A percentile compares a stretch with the other conserved stretches of the same genome.
Conservation (phyloP, 2,888 invertebrate genomes). For the Hoplodrina ambigua region DNA sequence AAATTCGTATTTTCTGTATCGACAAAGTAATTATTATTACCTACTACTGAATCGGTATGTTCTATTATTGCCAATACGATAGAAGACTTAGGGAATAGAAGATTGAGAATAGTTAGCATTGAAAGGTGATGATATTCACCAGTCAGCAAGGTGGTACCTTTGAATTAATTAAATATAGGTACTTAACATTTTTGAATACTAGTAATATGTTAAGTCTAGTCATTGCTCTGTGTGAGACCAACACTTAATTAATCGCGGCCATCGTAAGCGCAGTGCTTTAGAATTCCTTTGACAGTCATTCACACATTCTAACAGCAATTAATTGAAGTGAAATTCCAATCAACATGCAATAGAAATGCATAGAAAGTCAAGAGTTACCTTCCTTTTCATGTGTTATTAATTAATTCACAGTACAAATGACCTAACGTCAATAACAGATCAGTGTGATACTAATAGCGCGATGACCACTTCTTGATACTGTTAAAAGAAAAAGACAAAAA, state of each 20-base stretch:
- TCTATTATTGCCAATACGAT: neutral
- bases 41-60: no score
- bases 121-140: neutral
- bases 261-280: constrained; percentile 14
- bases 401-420: constrained; percentile 57
- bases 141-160: no score
- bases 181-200: neutral
- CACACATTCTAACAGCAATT: constrained; percentile 36
- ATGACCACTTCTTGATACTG: constrained; percentile 32
- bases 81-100: neutral
- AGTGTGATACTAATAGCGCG: constrained; percentile 39
- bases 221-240: neutral
- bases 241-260: constrained; percentile 16
- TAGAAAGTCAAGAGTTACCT: constrained; percentile 41
- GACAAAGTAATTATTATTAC: no score
- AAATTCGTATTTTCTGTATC: no score
- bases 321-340: constrained; percentile 51
- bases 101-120: neutral
- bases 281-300: constrained; percentile 36
- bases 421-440: constrained; percentile 48
- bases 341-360: constrained; percentile 38
- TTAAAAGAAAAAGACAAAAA: neutral
- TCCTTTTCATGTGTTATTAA: constrained; percentile 48
- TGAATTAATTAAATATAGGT: neutral
- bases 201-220: constrained; percentile 17